These are phyloP conservation scores for Fringilla coelebs DNA, from an alignment of 2,797 vertebrate genomes.

Conservation along the genomic window DNA sequence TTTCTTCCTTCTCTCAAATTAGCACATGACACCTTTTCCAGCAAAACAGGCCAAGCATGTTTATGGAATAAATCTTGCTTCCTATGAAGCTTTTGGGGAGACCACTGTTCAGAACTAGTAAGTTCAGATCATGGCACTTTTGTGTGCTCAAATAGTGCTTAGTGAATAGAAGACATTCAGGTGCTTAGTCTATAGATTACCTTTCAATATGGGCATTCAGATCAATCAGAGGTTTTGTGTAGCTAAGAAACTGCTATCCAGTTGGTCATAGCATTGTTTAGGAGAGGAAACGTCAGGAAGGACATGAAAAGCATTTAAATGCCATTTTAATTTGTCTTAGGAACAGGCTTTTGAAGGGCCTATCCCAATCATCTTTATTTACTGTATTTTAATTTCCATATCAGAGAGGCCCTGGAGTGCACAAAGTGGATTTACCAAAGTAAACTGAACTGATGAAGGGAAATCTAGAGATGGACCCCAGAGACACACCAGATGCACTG, in stretches of 20 bases:
- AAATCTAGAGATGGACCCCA: not conserved
- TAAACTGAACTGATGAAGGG: slow-evolving; percentile 22
- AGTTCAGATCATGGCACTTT: not conserved
- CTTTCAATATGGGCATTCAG: not conserved
- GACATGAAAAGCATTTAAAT: not conserved
- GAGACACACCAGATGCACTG: not conserved
- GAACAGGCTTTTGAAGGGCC: not conserved
- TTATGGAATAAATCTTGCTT: not conserved
- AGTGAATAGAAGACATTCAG: not conserved
- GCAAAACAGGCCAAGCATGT: not conserved
- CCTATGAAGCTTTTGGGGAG: not conserved
- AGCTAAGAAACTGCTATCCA: not conserved
- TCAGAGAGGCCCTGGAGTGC: not conserved
- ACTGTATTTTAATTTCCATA: not conserved
- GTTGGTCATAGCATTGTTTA: not conserved
- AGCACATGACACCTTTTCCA: not conserved
- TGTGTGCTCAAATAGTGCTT: not conserved
- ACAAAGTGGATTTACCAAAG: slow-evolving; percentile 20
- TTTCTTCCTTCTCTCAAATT: not conserved
- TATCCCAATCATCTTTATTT: not conserved
- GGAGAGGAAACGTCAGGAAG: not conserved
- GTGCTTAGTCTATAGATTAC: not conserved
- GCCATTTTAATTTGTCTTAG: not conserved
- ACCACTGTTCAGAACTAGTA: not conserved
- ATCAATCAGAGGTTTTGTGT: not conserved